Evolutionary conservation across 2,888 invertebrate genomes (phyloP), one percentile per base, ranked within the genome.

Genomic region (Anoplius nigerrimus): DNA sequence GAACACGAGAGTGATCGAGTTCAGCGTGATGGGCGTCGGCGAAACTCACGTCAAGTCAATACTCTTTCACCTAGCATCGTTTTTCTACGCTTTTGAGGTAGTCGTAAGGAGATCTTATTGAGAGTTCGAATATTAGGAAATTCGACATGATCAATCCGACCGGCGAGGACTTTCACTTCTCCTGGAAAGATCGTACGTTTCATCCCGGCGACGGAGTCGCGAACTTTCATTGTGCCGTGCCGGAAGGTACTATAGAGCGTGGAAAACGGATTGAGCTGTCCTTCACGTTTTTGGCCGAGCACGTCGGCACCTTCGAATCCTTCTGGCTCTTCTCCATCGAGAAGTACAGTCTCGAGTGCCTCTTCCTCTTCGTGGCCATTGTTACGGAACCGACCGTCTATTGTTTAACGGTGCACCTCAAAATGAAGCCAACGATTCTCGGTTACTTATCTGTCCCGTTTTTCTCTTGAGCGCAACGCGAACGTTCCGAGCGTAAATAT

Each of bases 91-190:
- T 3, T n/a, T 15, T 15, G 24, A 2, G 16, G 2, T 21, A n/a
- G 15, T 21, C 18, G 51, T 11, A 2, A 34, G 34, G 8, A 2
- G 34, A 34, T 34, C 11, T 34, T 24, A 4, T 6, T 34, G 11
- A 34, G 16, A 52, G 11, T 52, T 21, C 16, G 15, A 45, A 45
- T 53, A 21, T 58, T 83, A 93, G 93, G 79, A 88, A 89, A 56
- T 93, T 94, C 81, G 90, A 90, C 69, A 90, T 94, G 5, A 90
- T 94, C 42, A 94, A 94, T 84, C 93, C 94, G 0, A 93, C 93
- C 0, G 89, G 88, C 60, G 90, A 92, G 74, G 89, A 90, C 6
- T 93, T 93, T 81, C 89, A 90, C 72, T 93, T 92, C 81, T 89
- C 90, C 65, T 93, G 93, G 88, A 89, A 90, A 57, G 91, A 91